These are phyloP conservation scores for Fringilla coelebs DNA, from an alignment of 2,797 vertebrate genomes.

Conservation along the genomic window DNA sequence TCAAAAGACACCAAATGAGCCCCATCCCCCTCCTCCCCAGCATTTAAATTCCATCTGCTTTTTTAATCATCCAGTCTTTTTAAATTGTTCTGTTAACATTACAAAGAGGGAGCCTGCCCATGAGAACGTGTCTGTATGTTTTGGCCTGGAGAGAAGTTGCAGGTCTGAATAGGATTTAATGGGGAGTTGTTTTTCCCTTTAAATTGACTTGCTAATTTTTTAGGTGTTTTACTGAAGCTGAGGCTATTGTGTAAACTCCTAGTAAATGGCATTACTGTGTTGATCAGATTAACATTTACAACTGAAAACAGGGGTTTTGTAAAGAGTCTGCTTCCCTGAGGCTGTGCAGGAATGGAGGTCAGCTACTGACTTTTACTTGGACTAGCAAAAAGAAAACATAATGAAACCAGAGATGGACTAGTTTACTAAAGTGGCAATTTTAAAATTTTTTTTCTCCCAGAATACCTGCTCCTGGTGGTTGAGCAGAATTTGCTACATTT, in stretches of 20 bases:
- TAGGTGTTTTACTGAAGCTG: slow-evolving; percentile 36
- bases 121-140: slow-evolving; percentile 41
- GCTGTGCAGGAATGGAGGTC: background rate
- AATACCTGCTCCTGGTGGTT: background rate
- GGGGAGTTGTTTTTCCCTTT: slow-evolving; percentile 47
- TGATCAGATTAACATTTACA: slow-evolving; percentile 69
- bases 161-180: slow-evolving; percentile 53
- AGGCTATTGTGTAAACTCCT: slow-evolving; percentile 47
- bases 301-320: slow-evolving; percentile 64
- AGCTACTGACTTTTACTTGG: background rate
- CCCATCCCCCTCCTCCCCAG: background rate
- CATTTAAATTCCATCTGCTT: background rate
- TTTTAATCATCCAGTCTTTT: background rate
- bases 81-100: slow-evolving; percentile 35
- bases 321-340: slow-evolving; percentile 51
- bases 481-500: background rate
- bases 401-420: background rate
- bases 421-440: background rate
- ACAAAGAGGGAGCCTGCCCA: slow-evolving; percentile 11
- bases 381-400: background rate
- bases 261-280: slow-evolving; percentile 63
- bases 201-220: slow-evolving; percentile 73
- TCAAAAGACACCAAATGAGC: background rate
- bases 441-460: background rate
- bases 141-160: slow-evolving; percentile 59